Evolutionary conservation across 2,797 vertebrate genomes (phyloP), one percentile per base, ranked within the genome.

Genomic region (Glossophaga mutica): DNA sequence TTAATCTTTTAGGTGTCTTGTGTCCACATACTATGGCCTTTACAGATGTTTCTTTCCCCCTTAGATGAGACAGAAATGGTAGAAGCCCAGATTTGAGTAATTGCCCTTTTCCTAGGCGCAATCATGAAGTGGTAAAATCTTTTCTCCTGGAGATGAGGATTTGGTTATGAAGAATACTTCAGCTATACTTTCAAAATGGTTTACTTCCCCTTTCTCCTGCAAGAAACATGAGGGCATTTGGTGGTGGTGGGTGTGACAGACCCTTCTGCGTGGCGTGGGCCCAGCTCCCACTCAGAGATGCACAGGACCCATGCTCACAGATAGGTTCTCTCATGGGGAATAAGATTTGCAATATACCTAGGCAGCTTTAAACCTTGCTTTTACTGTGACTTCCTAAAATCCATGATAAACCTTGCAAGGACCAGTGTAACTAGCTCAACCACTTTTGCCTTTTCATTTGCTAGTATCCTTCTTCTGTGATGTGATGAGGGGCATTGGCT

Each of bases 61-160:
- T 37, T 44, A 15, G 22, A 2, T 74, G 29, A 94, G 32, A 68
- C 1, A 91, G 42, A 82, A 87, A 79, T 5, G 0, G 10, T 73
- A 46, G 48, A 4, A 34, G 24, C 2, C 7, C 71, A 7, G 7
- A 39, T 1, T 78, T 77, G 4, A 6, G 12, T 19, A n/a, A 46
- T 21, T 62, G 4, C 3, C 39, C 6, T 74, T 39, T n/a, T 29
- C n/a, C 12, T 32, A 1, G 1, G 5, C 37, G 1, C 29, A 4
- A 5, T 32, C 77, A 68, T 34, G 5, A 32, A 18, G 34, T 78
- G 26, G 5, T n/a, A 14, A 86, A 52, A 16, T 19, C 14, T 81
- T 68, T 81, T 70, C 2, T 32, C 21, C 15, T 57, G 19, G 12
- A 82, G 7, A 21, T 5, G 8, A 90, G 26, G 7, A 1, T 21